Conservation (phyloP, 2,888 invertebrate genomes). For the Aleiodes leptofemur region DNA sequence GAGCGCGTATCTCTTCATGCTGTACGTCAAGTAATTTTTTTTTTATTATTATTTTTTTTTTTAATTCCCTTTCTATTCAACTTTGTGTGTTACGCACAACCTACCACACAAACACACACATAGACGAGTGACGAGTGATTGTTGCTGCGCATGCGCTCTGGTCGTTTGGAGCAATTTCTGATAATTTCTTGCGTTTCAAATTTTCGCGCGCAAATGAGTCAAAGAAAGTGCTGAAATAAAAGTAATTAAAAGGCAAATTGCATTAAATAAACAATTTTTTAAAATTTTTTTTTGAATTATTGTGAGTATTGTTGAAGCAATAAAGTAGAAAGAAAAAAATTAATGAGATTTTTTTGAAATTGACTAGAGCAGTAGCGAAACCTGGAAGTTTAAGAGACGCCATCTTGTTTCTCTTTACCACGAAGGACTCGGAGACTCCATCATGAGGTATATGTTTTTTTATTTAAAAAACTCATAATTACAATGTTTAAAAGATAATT, state of each 20-base stretch:
- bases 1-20: conserved; percentile 31
- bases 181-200: background rate
- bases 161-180: no score
- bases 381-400: conserved; percentile 59
- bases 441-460: conserved; percentile 65
- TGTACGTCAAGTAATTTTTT: conserved; percentile 16
- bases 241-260: no score
- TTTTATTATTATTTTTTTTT: background rate
- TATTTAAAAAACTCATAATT: conserved; percentile 30
- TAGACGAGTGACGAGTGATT: background rate
- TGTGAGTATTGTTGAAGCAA: background rate
- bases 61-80: background rate
- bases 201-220: background rate
- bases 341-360: conserved; percentile 32
- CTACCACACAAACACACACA: background rate
- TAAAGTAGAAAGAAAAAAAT: background rate
- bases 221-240: background rate
- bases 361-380: conserved; percentile 46
- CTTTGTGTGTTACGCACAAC: background rate
- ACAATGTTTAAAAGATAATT: conserved; percentile 21
- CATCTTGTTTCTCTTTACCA: conserved; percentile 66
- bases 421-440: conserved; percentile 57
- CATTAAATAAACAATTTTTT: background rate
- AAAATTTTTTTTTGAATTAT: background rate
- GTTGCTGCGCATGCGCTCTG: background rate